These are phyloP conservation scores for Enteromius thamalakanensis DNA, from an alignment of 2,797 vertebrate genomes.

Conservation along the genomic window DNA sequence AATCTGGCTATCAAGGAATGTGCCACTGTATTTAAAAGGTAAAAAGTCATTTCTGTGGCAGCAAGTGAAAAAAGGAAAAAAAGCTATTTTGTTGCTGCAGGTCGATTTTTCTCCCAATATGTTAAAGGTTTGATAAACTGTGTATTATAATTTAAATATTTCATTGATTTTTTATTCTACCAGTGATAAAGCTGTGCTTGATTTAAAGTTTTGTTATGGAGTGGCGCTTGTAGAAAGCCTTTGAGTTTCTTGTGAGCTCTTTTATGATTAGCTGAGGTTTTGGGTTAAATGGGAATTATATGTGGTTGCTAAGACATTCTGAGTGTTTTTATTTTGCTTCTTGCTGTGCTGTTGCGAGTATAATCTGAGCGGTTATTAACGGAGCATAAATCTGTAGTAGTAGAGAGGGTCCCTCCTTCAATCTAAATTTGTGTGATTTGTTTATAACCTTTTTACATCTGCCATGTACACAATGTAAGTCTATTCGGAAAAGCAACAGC, in stretches of 20 bases:
- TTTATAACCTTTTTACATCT: neutral
- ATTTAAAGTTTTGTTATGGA: neutral
- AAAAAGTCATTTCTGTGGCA: neutral
- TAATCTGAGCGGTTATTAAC: neutral
- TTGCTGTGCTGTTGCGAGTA: neutral
- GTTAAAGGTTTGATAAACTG: neutral
- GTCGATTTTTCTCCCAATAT: neutral
- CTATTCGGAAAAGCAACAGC: neutral
- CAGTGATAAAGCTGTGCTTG: neutral
- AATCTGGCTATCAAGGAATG: neutral
- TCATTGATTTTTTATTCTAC: neutral
- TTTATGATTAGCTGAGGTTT: neutral
- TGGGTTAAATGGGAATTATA: neutral
- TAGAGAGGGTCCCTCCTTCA: neutral
- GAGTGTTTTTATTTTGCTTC: neutral
- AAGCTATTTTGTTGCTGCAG: neutral
- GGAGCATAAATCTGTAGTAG: neutral
- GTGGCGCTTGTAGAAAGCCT: neutral
- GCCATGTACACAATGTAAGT: slow-evolving; percentile 19
- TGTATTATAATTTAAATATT: neutral
- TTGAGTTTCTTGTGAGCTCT: neutral
- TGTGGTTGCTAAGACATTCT: neutral
- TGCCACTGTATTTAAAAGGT: neutral
- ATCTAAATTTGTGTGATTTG: neutral
- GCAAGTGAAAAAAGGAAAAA: neutral